These are phyloP conservation scores for Galaxea fascicularis DNA, from an alignment of 92 coral and sea anemone species.

Conservation along the genomic window DNA sequence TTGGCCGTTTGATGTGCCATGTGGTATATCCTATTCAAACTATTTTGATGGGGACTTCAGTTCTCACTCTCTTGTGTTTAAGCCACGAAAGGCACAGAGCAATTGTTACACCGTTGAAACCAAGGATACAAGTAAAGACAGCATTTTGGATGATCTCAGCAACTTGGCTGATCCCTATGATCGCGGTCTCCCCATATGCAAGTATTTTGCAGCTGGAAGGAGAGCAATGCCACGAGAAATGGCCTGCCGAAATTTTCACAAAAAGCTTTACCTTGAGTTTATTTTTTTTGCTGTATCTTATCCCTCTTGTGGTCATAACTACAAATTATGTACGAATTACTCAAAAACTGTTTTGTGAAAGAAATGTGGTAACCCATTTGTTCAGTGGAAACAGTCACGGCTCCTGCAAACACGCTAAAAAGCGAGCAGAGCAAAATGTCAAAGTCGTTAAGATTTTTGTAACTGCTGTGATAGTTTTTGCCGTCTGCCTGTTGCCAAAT, in stretches of 20 bases:
- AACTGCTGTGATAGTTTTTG: constrained; percentile 76
- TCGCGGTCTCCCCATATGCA: constrained; percentile 73
- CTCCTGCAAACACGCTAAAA: constrained; percentile 32
- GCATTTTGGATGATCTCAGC: constrained; percentile 51
- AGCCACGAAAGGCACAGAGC: constrained; percentile 74
- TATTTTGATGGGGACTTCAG: constrained; percentile 72
- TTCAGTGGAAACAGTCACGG: constrained; percentile 19
- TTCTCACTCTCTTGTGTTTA: constrained; percentile 67
- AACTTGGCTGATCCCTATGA: constrained; percentile 72
- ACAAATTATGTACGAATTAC: constrained; percentile 41
- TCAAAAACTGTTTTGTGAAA: constrained; percentile 50
- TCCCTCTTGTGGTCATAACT: constrained; percentile 60
- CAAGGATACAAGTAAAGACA: constrained; percentile 36
- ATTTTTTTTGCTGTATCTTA: constrained; percentile 60
- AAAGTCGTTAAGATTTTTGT: constrained; percentile 70
- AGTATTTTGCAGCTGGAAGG: constrained; percentile 45
- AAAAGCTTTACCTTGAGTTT: constrained; percentile 58
- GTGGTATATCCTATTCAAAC: constrained; percentile 82
- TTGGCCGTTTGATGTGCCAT: constrained; percentile 67
- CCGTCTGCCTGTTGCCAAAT: constrained; percentile 73
- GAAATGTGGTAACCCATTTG: constrained; percentile 20
- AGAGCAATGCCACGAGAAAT: constrained; percentile 62
- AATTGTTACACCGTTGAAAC: constrained; percentile 79
- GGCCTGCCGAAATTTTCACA: constrained; percentile 50
- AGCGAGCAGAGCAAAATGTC: constrained; percentile 69